Conservation (phyloP, 2,888 invertebrate species). For the Linnaemya vulpina region DNA sequence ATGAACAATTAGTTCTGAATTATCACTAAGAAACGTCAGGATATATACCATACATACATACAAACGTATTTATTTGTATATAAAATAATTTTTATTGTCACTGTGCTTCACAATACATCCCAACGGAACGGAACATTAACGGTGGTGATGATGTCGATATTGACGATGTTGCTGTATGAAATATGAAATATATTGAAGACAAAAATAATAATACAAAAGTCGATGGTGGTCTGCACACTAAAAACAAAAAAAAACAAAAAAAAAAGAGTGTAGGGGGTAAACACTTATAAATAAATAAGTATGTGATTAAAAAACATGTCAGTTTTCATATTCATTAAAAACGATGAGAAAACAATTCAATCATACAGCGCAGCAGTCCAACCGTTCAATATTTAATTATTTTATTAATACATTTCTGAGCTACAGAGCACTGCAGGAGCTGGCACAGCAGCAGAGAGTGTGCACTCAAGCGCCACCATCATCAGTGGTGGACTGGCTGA, state of each 20-base stretch:
- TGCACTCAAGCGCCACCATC: not conserved
- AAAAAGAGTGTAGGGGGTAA: not conserved
- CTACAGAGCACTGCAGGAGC: not conserved
- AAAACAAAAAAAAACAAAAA: too few species aligned
- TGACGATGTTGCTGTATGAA: not conserved
- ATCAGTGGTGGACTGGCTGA: too few species aligned
- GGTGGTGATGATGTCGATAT: slow-evolving; percentile 1
- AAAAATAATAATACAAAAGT: not conserved
- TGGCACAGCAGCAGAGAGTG: slow-evolving; percentile 5
- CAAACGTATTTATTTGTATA: not conserved
- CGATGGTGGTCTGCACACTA: too few species aligned
- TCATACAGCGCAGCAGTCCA: not conserved
- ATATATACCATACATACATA: too few species aligned
- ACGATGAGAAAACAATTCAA: not conserved
- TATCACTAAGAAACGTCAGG: too few species aligned
- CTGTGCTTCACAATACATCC: slow-evolving; percentile 7
- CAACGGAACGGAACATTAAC: not conserved
- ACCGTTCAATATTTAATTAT: not conserved
- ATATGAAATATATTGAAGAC: not conserved
- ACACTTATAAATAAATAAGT: slow-evolving; percentile 47
- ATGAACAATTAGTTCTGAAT: too few species aligned
- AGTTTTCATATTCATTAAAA: slow-evolving; percentile 45
- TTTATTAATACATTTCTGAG: slow-evolving; percentile 14
- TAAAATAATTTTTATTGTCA: slow-evolving; percentile 20
- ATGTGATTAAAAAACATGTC: slow-evolving; percentile 64